Evolutionary conservation across 2,113 vertebrate genomes (phyloP), one percentile per base, ranked within the genome.

Genomic region (Thalassoma bifasciatum): DNA sequence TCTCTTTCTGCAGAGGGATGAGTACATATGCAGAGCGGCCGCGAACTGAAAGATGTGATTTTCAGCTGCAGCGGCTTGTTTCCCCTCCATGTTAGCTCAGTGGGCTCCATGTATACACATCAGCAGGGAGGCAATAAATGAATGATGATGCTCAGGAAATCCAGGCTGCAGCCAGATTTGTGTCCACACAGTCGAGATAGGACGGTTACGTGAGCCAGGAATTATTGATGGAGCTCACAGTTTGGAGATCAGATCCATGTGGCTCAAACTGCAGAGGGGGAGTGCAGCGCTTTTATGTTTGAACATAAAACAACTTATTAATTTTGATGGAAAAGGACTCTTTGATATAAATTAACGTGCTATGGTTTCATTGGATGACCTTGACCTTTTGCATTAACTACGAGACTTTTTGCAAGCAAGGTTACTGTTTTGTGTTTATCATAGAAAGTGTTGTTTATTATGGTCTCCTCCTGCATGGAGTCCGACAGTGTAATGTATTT

Each of bases 91-190:
- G 62, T 79, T 60, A 66, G 44, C 54, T 76, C 44, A 5, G 54
- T 23, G 14, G 40, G 50, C 13, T 12, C 12, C 58, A 11, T 52
- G 58, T 24, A 8, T 30, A 38, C 49, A 59, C 61, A 36, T 52
- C 75, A 72, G 75, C 72, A 46, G 75, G 61, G 71, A 74, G 77
- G 46, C 10, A n/a, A 64, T 63, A 11, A 78, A 83, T 70, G 71
- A 76, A 70, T 66, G 50, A 73, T 69, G 58, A 60, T 47, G 23
- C 47, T 26, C 8, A 16, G 17, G 30, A 38, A 5, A 50, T 19
- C n/a, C 60, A 21, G 47, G 26, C 66, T 21, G 63, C 34, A 57
- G 73, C 37, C 69, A 63, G 56, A 70, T 79, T 56, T 54, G 23
- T 44, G 40, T 61, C 57, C 26, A 56, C n/a, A 14, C 17, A 11